Conservation (phyloP, 2,888 invertebrate genomes). For the Myathropa florea region DNA sequence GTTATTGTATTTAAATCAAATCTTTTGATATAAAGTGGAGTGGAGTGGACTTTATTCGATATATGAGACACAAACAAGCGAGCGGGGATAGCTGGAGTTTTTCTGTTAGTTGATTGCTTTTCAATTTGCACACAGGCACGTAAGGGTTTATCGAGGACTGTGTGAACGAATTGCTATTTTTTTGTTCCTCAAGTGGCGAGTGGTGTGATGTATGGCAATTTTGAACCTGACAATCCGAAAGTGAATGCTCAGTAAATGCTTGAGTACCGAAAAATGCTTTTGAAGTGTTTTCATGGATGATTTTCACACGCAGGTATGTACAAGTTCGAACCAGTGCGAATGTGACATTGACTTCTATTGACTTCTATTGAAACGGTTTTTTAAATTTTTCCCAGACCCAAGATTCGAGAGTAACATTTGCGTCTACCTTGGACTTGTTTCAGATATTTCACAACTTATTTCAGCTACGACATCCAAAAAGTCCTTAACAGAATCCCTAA, state of each 20-base stretch:
- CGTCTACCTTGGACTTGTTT: too few species aligned
- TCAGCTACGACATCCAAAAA: too few species aligned
- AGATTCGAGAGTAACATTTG: too few species aligned
- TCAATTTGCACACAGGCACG: background rate
- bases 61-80: background rate
- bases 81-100: background rate
- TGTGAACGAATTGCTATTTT: background rate
- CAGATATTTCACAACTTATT: too few species aligned
- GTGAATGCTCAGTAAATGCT: background rate
- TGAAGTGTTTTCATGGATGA: background rate
- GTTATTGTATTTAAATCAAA: constrained; percentile 39
- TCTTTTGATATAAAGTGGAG: constrained; percentile 4
- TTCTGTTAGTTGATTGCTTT: background rate
- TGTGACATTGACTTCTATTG: too few species aligned
- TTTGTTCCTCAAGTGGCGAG: background rate
- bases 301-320: background rate
- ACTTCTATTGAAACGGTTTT: too few species aligned
- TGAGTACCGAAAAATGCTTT: background rate
- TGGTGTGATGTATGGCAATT: background rate
- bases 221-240: background rate
- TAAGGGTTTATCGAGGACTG: background rate
- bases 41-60: constrained; percentile 4
- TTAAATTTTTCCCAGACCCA: too few species aligned
- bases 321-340: background rate
- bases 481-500: too few species aligned